These are phyloP conservation scores for Leucophenga montana DNA, from an alignment of 2,888 invertebrate genomes.

Conservation along the genomic window DNA sequence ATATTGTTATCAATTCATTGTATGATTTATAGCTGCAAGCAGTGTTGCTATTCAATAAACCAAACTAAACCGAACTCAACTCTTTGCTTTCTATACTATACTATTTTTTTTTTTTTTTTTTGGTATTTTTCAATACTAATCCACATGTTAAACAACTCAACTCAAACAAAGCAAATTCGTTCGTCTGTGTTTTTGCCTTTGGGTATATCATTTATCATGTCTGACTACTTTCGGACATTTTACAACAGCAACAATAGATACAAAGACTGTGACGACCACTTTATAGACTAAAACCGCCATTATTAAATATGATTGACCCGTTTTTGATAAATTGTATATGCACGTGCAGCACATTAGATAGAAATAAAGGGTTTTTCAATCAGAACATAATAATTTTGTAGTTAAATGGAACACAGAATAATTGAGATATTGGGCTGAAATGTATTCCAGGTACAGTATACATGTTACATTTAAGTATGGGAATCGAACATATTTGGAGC, in stretches of 20 bases:
- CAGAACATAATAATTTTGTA: too few relatives aligned
- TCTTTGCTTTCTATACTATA: neutral
- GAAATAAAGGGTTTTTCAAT: neutral
- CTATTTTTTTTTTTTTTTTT: too few relatives aligned
- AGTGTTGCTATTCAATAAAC: neutral
- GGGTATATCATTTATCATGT: constrained; percentile 18
- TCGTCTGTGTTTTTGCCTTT: neutral
- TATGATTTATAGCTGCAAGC: too few relatives aligned
- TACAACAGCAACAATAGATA: neutral
- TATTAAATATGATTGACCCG: constrained; percentile 20
- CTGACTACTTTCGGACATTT: constrained; percentile 2
- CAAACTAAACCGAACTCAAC: neutral
- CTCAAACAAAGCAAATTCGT: neutral
- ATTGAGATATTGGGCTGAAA: too few relatives aligned
- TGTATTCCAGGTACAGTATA: too few relatives aligned
- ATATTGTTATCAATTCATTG: too few relatives aligned
- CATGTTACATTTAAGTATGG: too few relatives aligned
- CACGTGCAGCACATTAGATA: constrained; percentile 60
- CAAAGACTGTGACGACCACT: neutral
- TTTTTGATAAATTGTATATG: constrained; percentile 45
- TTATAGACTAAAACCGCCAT: constrained; percentile 1
- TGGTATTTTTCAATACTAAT: neutral
- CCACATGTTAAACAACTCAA: constrained; percentile 6
- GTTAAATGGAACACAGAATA: too few relatives aligned
- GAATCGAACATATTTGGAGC: too few relatives aligned